Conservation (phyloP, 1,140 invertebrate species). For the Coelopa frigida region DNA sequence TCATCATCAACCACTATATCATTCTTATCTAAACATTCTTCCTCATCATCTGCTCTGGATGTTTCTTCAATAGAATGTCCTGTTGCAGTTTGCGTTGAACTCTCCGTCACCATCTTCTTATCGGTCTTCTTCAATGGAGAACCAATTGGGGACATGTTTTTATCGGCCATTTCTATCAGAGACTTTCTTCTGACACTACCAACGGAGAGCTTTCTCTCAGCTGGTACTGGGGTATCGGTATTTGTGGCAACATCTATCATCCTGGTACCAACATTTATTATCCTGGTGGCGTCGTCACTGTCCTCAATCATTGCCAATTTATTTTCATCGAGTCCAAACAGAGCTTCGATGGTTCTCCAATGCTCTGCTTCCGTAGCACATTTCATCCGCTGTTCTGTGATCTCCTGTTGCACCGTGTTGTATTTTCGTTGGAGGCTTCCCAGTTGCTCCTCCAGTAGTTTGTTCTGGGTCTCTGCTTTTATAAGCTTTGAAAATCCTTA, state of each 20-base stretch:
- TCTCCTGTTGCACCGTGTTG: conserved; percentile 22
- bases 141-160: conserved; percentile 31
- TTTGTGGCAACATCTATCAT: conserved; percentile 27
- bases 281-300: no score
- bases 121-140: conserved; percentile 16
- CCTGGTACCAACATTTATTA: no score
- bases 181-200: not conserved
- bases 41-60: no score
- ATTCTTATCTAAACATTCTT: no score
- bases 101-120: conserved; percentile 10
- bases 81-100: conserved; percentile 20
- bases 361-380: conserved; percentile 32
- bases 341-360: conserved; percentile 37
- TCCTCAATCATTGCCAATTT: not conserved
- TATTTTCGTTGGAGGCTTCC: conserved; percentile 21
- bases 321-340: conserved; percentile 21
- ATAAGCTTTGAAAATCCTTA: conserved; percentile 18
- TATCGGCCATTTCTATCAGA: conserved; percentile 24
- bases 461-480: conserved; percentile 33
- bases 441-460: conserved; percentile 30
- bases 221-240: conserved; percentile 25
- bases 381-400: conserved; percentile 20
- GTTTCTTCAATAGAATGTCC: no score
- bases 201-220: conserved; percentile 20
- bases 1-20: no score